Evolutionary conservation across 1,140 invertebrate genomes (phyloP).

Genomic region (Papilio xuthus): DNA sequence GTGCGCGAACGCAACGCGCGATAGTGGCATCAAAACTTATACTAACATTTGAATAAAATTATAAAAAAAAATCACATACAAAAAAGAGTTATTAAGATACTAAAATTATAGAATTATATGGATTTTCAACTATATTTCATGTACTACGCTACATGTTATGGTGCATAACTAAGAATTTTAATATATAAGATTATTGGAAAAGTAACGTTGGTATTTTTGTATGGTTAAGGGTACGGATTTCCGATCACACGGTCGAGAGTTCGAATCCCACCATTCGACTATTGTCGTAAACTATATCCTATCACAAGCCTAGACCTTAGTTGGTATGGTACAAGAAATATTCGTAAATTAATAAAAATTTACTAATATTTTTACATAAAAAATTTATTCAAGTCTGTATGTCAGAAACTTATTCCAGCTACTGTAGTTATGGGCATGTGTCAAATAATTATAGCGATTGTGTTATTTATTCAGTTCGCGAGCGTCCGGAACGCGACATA

Average conservation of each 20-base stretch:
- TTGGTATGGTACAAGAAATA: no score
- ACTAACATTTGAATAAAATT: neutral
- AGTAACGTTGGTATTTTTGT: neutral
- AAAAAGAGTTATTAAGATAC: neutral
- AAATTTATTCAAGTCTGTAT: neutral
- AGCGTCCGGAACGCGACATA: conserved; percentile 28
- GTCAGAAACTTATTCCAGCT: neutral
- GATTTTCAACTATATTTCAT: neutral
- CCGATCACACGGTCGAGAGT: no score
- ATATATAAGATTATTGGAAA: neutral
- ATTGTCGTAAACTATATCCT: no score
- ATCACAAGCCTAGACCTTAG: no score
- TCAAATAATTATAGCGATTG: neutral
- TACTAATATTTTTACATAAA: neutral
- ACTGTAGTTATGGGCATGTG: neutral
- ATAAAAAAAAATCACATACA: neutral
- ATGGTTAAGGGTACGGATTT: no score
- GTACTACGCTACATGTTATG: neutral
- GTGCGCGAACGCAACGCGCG: conserved; percentile 44
- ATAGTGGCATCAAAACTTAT: conserved; percentile 37
- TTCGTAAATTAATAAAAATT: neutral
- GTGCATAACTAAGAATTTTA: neutral
- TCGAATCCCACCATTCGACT: no score
- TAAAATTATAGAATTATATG: neutral
- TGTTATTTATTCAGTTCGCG: conserved; percentile 25